A percentile compares a stretch with the other conserved stretches of the same genome.
Conservation (phyloP, 1,140 invertebrate genomes). For the Trachelipus rathkii region DNA sequence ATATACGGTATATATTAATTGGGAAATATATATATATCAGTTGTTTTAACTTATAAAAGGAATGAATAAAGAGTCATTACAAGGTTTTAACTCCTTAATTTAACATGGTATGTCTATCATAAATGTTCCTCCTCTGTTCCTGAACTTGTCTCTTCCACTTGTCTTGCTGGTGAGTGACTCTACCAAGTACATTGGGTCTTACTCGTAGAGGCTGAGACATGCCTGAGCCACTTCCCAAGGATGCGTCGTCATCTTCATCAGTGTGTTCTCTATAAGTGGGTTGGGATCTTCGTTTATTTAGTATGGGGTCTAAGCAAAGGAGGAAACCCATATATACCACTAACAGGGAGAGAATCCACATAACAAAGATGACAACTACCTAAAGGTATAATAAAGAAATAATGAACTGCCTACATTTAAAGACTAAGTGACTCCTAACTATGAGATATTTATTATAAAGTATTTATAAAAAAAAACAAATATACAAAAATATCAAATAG, state of each 20-base stretch:
- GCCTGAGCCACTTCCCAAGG: conserved; percentile 28
- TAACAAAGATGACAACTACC: conserved; percentile 97
- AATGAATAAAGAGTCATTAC: not conserved
- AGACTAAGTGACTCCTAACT: not conserved
- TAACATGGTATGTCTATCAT: conserved; percentile 94
- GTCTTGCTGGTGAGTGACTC: conserved; percentile 91
- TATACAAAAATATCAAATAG: too few relatives aligned
- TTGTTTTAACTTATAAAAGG: too few relatives aligned
- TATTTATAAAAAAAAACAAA: not conserved
- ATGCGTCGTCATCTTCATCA: conserved; percentile 70
- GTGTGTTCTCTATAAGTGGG: conserved; percentile 90
- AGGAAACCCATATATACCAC: conserved; percentile 98
- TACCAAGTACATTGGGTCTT: conserved; percentile 69
- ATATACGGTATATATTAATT: not conserved
- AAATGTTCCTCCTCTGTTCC: conserved; percentile 93
- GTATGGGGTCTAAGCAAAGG: conserved; percentile 91
- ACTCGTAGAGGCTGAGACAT: conserved; percentile 35
- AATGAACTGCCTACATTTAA: not conserved
- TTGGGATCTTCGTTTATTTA: conserved; percentile 79
- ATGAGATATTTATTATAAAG: not conserved
- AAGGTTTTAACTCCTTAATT: conserved; percentile 62
- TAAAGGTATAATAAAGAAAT: conserved; percentile 51
- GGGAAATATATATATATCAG: not conserved
- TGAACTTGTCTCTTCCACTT: conserved; percentile 95
- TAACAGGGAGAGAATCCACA: conserved; percentile 91